Evolutionary conservation across 2,113 vertebrate species (phyloP).

Genomic region (Lanius collurio): DNA sequence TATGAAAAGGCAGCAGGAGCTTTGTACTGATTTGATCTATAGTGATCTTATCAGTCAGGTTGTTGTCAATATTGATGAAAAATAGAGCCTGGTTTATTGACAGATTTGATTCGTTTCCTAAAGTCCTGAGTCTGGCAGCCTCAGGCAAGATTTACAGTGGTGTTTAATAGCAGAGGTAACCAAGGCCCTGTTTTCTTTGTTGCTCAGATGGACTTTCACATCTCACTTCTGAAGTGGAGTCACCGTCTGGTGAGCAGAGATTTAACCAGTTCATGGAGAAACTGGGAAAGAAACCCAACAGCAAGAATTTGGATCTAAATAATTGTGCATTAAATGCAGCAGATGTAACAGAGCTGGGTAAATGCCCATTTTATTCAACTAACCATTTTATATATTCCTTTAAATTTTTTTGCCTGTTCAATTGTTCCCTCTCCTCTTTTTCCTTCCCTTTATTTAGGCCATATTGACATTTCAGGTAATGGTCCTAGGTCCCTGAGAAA

Average conservation of each 20-base stretch:
- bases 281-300: slow-evolving; percentile 74
- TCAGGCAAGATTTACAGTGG: not conserved
- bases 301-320: slow-evolving; percentile 73
- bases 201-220: slow-evolving; percentile 32
- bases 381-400: not conserved
- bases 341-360: slow-evolving; percentile 80
- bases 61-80: not conserved
- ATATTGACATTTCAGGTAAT: not conserved
- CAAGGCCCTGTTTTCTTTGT: not conserved
- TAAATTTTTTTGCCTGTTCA: not conserved
- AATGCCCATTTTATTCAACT: not conserved
- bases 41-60: not conserved
- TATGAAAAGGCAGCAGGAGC: not conserved
- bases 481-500: not conserved
- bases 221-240: slow-evolving; percentile 13
- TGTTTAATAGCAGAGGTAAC: not conserved
- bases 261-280: slow-evolving; percentile 79
- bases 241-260: slow-evolving; percentile 66
- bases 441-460: not conserved
- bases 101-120: not conserved
- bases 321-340: slow-evolving; percentile 77
- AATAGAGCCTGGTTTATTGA: not conserved
- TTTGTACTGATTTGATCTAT: not conserved
- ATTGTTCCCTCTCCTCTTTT: not conserved
- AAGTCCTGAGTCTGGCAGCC: not conserved